Conservation (phyloP, 2,113 vertebrate species). For the Hylia prasina region DNA sequence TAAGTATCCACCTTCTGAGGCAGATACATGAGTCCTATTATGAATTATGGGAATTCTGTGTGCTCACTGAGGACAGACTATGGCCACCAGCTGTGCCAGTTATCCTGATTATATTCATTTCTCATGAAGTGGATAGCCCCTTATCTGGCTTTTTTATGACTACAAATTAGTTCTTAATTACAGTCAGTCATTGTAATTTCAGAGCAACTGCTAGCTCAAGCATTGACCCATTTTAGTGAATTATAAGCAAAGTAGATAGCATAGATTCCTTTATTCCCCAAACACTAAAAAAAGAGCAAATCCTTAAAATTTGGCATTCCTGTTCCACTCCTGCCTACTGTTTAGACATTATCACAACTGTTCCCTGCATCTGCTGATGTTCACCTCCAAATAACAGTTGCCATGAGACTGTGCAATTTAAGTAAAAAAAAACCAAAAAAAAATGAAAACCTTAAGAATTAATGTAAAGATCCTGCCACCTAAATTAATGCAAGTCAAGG, state of each 20-base stretch:
- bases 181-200: slow-evolving; percentile 57
- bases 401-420: background rate
- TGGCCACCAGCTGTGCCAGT: slow-evolving; percentile 55
- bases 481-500: background rate
- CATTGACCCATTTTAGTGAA: slow-evolving; percentile 62
- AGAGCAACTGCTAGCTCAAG: slow-evolving; percentile 54
- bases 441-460: background rate
- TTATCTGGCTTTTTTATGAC: slow-evolving; percentile 64
- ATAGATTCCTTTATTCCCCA: slow-evolving; percentile 26
- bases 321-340: background rate
- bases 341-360: background rate
- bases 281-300: background rate
- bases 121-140: slow-evolving; percentile 52
- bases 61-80: background rate
- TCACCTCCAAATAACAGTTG: background rate
- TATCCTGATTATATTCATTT: slow-evolving; percentile 57
- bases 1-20: slow-evolving; percentile 17
- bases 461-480: background rate
- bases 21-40: background rate
- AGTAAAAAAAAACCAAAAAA: background rate
- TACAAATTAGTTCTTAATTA: slow-evolving; percentile 69
- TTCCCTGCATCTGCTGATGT: background rate
- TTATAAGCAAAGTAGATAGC: slow-evolving; percentile 23
- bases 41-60: slow-evolving; percentile 25
- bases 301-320: background rate